Conservation (phyloP, 2,113 vertebrate species). For the Trogon surrucura region DNA sequence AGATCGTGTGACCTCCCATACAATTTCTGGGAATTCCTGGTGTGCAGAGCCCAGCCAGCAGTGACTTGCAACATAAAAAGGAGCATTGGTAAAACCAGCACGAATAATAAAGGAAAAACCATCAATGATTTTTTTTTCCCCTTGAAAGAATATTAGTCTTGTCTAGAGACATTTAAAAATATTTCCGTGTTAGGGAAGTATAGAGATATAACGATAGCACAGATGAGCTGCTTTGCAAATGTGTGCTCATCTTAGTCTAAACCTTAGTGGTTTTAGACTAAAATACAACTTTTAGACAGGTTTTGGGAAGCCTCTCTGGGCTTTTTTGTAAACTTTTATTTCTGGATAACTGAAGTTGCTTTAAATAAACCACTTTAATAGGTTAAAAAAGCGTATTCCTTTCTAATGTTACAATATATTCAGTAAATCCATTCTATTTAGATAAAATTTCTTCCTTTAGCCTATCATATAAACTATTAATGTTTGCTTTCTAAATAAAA, state of each 20-base stretch:
- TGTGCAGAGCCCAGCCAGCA: not conserved
- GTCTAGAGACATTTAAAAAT: not conserved
- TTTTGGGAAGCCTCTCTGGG: not conserved
- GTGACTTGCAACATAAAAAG: not conserved
- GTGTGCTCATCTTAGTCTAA: not conserved
- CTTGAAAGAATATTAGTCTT: not conserved
- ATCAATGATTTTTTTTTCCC: not conserved
- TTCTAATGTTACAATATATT: not conserved
- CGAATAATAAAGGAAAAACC: not conserved
- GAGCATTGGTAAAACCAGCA: not conserved
- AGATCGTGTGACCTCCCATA: not conserved
- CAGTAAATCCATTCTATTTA: not conserved
- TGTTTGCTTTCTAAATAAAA: slow-evolving; percentile 51
- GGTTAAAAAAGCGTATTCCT: not conserved
- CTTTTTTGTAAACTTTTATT: not conserved
- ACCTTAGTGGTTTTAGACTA: not conserved
- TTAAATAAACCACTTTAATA: slow-evolving; percentile 32
- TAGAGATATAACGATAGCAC: not conserved
- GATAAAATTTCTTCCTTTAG: not conserved
- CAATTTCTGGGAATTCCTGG: not conserved
- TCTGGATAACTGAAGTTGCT: not conserved
- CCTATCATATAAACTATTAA: not conserved
- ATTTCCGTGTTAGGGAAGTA: not conserved
- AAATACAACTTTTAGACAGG: not conserved
- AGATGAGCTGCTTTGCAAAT: not conserved